Evolutionary conservation across 2,113 vertebrate genomes (phyloP).

Genomic region (Antidorcas marsupialis): DNA sequence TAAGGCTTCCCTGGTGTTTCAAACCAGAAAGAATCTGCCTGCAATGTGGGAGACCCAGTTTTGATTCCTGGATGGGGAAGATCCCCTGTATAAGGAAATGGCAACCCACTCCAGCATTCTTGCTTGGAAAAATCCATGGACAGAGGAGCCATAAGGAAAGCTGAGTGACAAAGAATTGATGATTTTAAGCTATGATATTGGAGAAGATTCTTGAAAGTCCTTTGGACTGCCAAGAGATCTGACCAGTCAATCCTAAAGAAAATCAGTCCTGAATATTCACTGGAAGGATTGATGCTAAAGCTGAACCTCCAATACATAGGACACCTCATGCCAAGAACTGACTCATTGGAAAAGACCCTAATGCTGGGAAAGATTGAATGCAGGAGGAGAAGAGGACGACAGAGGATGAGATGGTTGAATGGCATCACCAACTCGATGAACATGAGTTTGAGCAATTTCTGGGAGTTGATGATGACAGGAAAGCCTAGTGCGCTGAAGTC

Average conservation of each 20-base stretch:
- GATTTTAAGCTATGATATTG: neutral
- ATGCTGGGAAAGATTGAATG: neutral
- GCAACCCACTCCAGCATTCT: neutral
- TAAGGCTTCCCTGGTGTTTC: neutral
- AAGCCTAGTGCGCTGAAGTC: neutral
- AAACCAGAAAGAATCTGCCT: neutral
- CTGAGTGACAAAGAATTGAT: neutral
- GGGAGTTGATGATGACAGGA: neutral
- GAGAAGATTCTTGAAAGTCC: neutral
- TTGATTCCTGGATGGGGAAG: neutral
- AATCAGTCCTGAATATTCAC: neutral
- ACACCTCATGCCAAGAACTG: neutral
- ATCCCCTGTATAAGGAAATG: neutral
- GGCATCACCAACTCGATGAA: neutral
- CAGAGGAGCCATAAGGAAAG: neutral
- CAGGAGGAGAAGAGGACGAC: neutral
- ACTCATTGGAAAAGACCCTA: neutral
- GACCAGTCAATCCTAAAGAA: neutral
- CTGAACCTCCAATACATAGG: accelerated
- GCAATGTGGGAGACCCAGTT: neutral
- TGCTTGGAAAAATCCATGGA: neutral
- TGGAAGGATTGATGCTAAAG: neutral
- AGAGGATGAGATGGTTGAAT: neutral
- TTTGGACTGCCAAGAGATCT: neutral
- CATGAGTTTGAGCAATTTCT: neutral